Evolutionary conservation across 53 echinoderm and acorn worm genomes (phyloP), one percentile per base, ranked within the genome.

Genomic region (Actinopyga echinites): DNA sequence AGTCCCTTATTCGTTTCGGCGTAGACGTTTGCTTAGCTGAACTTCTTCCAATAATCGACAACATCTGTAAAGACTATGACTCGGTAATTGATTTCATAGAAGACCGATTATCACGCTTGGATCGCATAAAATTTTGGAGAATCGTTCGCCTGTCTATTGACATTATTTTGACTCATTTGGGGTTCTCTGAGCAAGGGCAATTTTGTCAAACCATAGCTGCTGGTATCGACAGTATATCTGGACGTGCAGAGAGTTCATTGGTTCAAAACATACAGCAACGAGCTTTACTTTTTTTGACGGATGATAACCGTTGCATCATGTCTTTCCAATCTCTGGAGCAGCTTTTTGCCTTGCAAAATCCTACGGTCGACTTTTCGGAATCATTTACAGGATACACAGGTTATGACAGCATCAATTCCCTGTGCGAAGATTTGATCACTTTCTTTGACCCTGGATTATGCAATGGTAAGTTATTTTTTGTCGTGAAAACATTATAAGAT

Each of bases 31-130:
- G 30, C 21, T 6, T 77, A 6, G 56, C 77, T 6, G 77, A 77
- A 32, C 3, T 77, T 7, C 32, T 77, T 8, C 77, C 77, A 5
- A 56, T 56, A 0, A 29, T 30, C 1, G 24, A 55, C 32, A 31
- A 56, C 13, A 56, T 77, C 45, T 77, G 77, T n/a, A 54, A 55
- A 20, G 77, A 77, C 31, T 77, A 77, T 33, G 49, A 53, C 10
- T 17, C 24, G 2, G 49, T 75, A 24, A 24, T 44, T 7, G 12
- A 22, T 9, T 25, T 25, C 19, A 11, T 29, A 7, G 10, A 22
- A 4, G 44, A 42, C 5, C 1, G 45, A 8, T n/a, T 33, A 15
- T 1, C 28, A 25, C 9, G 23, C 25, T 6, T 45, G 10, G 45
- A 24, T 20, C 15, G 13, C 17, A 49, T 1, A 15, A 3, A 49